Percentiles rank a stretch among this genome's conserved stretches.
phyloP scores from a whole-genome alignment of 2,113 vertebrate genomes.

The Erythrocercus mccallii region DNA sequence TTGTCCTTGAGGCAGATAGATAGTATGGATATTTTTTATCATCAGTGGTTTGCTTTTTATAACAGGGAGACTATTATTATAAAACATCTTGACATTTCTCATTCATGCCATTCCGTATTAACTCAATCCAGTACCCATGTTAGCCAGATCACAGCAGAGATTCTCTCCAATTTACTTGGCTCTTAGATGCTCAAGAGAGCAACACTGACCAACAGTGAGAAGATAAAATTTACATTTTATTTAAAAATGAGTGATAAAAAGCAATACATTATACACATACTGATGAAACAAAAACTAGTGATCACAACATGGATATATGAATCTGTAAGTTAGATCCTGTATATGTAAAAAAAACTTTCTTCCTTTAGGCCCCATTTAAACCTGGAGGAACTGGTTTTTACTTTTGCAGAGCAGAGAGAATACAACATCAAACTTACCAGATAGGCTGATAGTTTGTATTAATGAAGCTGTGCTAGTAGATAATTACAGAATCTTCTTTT shows the following conservation, averaged over 20 bases:
- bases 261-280: accelerated
- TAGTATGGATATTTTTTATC: not conserved
- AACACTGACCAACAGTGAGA: not conserved
- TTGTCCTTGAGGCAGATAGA: not conserved
- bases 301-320: not conserved
- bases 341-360: not conserved
- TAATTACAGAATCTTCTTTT: not conserved
- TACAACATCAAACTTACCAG: not conserved
- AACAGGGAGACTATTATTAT: not conserved
- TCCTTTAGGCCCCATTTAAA: not conserved
- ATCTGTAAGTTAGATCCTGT: not conserved
- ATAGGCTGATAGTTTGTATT: not conserved
- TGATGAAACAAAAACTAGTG: not conserved
- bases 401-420: not conserved
- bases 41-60: not conserved
- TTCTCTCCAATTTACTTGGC: not conserved
- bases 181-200: not conserved
- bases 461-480: not conserved
- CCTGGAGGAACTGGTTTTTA: not conserved
- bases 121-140: not conserved
- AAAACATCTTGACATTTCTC: not conserved
- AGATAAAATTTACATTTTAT: not conserved
- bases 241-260: not conserved
- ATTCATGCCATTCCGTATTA: not conserved
- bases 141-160: not conserved